Evolutionary conservation across 1,140 invertebrate genomes (phyloP).

Genomic region (Drosophila saltans): DNA sequence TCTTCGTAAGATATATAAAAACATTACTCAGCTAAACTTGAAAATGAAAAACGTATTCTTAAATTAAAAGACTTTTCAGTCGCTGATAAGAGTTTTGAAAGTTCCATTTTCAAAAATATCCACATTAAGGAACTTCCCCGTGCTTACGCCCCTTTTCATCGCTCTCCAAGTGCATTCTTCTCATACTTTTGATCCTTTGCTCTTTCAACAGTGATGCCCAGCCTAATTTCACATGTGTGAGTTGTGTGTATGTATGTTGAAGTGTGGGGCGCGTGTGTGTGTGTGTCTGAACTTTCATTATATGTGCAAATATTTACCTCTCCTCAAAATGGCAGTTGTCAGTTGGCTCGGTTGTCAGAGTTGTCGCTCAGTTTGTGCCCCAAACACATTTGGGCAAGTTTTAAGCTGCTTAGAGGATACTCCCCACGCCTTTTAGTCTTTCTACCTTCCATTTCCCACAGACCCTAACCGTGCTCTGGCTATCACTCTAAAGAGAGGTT

Average conservation of each 20-base stretch:
- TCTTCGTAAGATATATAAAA: no score
- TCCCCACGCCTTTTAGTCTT: background rate
- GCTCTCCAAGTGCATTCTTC: background rate
- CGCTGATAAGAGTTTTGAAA: no score
- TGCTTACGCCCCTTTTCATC: background rate
- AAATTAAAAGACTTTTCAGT: no score
- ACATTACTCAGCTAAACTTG: no score
- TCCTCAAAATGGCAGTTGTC: constrained; percentile 57
- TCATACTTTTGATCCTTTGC: background rate
- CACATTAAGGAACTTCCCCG: no score
- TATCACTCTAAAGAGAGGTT: background rate
- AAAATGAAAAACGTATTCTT: no score
- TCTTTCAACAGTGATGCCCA: background rate
- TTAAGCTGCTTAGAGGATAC: constrained; percentile 68
- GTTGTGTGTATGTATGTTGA: background rate
- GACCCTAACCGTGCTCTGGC: background rate
- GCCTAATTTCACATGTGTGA: constrained; percentile 9
- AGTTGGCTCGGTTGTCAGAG: constrained; percentile 50
- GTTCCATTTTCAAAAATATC: no score
- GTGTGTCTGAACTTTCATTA: constrained; percentile 66
- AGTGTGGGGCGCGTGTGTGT: background rate
- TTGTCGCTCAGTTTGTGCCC: constrained; percentile 52
- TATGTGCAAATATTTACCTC: constrained; percentile 72
- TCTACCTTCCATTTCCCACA: constrained; percentile 7
- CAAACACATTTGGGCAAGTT: constrained; percentile 67